Conservation (phyloP, 92 coral and sea anemone genomes). For the Porites rus region DNA sequence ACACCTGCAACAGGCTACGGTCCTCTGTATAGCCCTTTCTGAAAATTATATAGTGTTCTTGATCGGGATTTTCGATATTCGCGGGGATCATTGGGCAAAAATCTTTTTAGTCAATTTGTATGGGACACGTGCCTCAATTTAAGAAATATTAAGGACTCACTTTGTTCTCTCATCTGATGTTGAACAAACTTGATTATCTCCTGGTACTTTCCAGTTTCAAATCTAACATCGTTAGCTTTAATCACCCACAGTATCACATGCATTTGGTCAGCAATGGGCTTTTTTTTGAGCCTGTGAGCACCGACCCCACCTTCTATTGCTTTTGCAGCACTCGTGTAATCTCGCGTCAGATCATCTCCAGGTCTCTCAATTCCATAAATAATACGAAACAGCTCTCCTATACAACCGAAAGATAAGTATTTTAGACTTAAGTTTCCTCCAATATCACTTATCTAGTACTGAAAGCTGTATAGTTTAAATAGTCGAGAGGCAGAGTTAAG, state of each 20-base stretch:
- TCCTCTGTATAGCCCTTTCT: too few relatives aligned
- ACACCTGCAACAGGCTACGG: too few relatives aligned
- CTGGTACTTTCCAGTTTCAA: constrained; percentile 63
- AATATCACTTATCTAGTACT: too few relatives aligned
- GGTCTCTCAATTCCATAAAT: constrained; percentile 29
- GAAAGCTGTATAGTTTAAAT: too few relatives aligned
- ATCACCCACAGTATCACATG: constrained; percentile 87
- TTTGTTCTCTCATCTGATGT: background rate
- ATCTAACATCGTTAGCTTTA: constrained; percentile 73
- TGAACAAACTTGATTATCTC: constrained; percentile 30
- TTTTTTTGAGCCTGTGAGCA: constrained; percentile 75
- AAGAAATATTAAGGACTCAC: constrained; percentile 1
- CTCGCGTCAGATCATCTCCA: constrained; percentile 22
- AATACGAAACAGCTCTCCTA: constrained; percentile 44
- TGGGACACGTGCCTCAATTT: too few relatives aligned
- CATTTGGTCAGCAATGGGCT: constrained; percentile 66
- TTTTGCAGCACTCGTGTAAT: constrained; percentile 33
- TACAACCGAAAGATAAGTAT: background rate
- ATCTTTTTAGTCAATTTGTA: too few relatives aligned
- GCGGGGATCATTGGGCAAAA: too few relatives aligned
- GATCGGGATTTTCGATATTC: too few relatives aligned
- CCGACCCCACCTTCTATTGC: constrained; percentile 66
- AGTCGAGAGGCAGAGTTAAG: too few relatives aligned
- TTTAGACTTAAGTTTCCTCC: too few relatives aligned
- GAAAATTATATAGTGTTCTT: too few relatives aligned